These are phyloP conservation scores for Calcarius ornatus DNA, from an alignment of 2,113 vertebrate genomes.

Conservation along the genomic window DNA sequence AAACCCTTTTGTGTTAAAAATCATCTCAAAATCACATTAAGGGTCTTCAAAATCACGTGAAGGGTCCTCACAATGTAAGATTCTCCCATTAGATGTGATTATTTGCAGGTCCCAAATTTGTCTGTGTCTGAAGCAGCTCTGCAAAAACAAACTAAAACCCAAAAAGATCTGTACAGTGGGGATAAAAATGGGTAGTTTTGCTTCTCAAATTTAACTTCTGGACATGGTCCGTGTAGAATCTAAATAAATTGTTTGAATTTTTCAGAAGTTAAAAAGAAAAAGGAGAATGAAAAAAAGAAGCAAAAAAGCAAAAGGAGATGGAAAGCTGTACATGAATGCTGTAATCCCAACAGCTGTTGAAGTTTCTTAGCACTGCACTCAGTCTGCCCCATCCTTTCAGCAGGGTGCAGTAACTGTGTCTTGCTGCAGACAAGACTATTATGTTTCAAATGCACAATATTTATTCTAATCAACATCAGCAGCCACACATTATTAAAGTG, in stretches of 20 bases:
- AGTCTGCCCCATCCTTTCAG: neutral
- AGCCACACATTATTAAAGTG: conserved; percentile 27
- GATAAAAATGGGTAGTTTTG: neutral
- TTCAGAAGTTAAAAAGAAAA: neutral
- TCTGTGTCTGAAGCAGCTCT: neutral
- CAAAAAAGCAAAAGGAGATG: neutral
- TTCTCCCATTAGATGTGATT: neutral
- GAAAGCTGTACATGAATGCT: neutral
- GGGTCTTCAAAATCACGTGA: neutral
- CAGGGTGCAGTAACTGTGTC: neutral
- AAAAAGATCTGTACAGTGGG: neutral
- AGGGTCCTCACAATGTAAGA: neutral
- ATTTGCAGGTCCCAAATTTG: neutral
- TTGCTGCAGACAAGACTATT: neutral
- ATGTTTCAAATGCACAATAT: conserved; percentile 16
- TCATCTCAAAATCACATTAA: neutral
- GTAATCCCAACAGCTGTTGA: neutral
- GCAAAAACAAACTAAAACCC: neutral
- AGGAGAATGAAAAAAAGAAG: neutral
- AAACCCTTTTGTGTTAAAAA: neutral
- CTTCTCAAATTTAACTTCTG: neutral
- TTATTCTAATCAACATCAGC: conserved; percentile 34
- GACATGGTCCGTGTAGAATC: neutral
- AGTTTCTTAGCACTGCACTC: neutral
- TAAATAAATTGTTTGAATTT: neutral